phyloP scores from a whole-genome alignment of 2,888 invertebrate species.

The Eledona agricola region DNA sequence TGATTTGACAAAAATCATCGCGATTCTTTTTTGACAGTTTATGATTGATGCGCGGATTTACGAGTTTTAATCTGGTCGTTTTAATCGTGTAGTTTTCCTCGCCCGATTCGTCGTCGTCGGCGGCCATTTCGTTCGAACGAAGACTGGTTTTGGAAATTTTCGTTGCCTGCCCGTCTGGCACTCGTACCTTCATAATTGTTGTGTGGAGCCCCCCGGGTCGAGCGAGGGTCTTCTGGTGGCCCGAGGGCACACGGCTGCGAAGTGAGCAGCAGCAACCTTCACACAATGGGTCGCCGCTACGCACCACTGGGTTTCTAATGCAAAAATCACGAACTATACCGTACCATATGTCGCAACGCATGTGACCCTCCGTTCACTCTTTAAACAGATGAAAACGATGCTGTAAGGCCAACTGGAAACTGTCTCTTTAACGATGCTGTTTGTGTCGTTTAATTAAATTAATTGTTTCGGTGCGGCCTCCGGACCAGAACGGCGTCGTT shows the following conservation, averaged over 20 bases:
- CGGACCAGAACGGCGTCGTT: conserved; percentile 46
- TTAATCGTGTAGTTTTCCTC: neutral
- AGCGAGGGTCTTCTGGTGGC: conserved; percentile 42
- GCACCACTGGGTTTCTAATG: conserved; percentile 42
- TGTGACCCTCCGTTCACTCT: conserved; percentile 36
- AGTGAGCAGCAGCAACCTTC: conserved; percentile 41
- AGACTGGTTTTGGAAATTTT: conserved; percentile 18
- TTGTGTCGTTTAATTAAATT: conserved; percentile 54
- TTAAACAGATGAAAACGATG: conserved; percentile 46
- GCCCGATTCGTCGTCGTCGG: no score
- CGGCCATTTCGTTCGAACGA: no score
- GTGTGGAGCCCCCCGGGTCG: conserved; percentile 51
- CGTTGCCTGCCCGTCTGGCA: conserved; percentile 48
- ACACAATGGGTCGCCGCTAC: conserved; percentile 40
- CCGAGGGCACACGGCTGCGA: conserved; percentile 37
- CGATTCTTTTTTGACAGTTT: conserved; percentile 17
- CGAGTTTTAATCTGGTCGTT: conserved; percentile 21
- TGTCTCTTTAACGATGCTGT: conserved; percentile 52
- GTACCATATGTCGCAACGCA: conserved; percentile 44
- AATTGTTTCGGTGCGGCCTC: conserved; percentile 49
- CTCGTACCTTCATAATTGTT: conserved; percentile 52
- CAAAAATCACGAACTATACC: conserved; percentile 42
- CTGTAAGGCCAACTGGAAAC: conserved; percentile 42
- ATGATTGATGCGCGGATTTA: conserved; percentile 29
- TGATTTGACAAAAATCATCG: conserved; percentile 25